Base-by-base conservation (phyloP, 2,113 vertebrate species). In the Cynopterus brachyotis region DNA sequence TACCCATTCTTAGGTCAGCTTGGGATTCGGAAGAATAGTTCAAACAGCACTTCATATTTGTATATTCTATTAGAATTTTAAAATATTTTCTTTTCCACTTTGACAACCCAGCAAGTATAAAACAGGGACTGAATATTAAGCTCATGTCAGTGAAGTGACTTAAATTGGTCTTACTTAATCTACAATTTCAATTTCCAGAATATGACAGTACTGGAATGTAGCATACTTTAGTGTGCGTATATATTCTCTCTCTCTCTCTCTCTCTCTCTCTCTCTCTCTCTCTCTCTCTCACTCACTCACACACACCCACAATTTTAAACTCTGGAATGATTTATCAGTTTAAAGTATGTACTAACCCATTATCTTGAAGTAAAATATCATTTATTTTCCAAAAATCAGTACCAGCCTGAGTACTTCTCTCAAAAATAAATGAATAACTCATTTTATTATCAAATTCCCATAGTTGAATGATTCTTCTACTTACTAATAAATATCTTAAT, bases 11-110 rank as follows among this genome's bases (percentile, higher is more conserved):
- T 42, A 75, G 32, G 53, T 69, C 88, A 91, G 20, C 6, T 47
- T 84, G 66, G 45, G 45, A 76, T 95, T 96, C 32, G 78, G 81
- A 89, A n/a, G n/a, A 89, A 85, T 11, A 92, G 17, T 89, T 89
- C 37, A 80, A 94, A 57, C 0, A 86, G 45, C 20, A 76, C 28
- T 72, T 89, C 35, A 67, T 1, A 70, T 79, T 53, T 95, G 15
- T 40, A 72, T 60, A 59, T 66, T 89, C 64, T 13, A 66, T 73
- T 72, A 50, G 24, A 67, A 88, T 81, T 84, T 47, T 45, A 53
- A 84, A 87, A 53, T 83, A 66, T 37, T 91, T 78, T 67, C 32
- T 82, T 96, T 96, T 72, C 59, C 9, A 96, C 8, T 28, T 93
- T 15, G 75, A 89, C 30, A 93, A 73, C 60, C 32, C 50, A 93